Evolutionary conservation across 2,888 invertebrate genomes (phyloP), one percentile per base, ranked within the genome.

Genomic region (Oscheius onirici): DNA sequence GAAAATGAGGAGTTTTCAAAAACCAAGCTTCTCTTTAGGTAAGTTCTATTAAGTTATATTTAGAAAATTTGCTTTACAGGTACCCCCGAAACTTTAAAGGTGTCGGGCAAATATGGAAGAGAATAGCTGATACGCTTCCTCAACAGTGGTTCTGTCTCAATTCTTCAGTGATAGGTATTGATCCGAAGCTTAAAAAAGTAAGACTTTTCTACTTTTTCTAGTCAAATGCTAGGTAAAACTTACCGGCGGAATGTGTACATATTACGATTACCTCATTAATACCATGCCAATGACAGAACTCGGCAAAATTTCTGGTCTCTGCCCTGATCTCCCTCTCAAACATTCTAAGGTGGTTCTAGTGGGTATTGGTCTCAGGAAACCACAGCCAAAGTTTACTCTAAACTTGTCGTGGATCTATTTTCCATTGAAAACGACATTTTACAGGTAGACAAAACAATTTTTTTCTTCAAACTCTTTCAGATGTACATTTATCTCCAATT

Each of bases 401-500:
- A 46, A 73, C 46, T 41, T 82, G 10, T 74, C 72, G 2, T 82
- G 82, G 83, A 70, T 82, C 22, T 83, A 83, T 69, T 83, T 81
- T 54, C 83, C 83, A 1, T 71, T 73, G 20, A 57, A 78, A 15
- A 82, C 72, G 3, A 52, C 74, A 3, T 83, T 82, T 69, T 82
- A 83, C 55, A 46, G 73, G 67, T 71, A 40, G 22, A 10, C 46
- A 20, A 15, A 46, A 40, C n/a, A 22, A 10, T 55, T 2, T 11
- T 5, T 24, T 55, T 10, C 1, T 55, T 13, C 40, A 6, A 26
- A n/a, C 3, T 40, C 11, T 40, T 40, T 52, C 34, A 77, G 83
- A 22, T 83, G 82, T 72, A 84, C 83, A 6, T 74, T 83, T n/a
- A 70, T 83, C 17, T 83, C 83, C 8, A 83, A 83, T 69, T 83